These are phyloP conservation scores for Molanna angustata DNA, from an alignment of 2,888 invertebrate genomes.

Conservation along the genomic window DNA sequence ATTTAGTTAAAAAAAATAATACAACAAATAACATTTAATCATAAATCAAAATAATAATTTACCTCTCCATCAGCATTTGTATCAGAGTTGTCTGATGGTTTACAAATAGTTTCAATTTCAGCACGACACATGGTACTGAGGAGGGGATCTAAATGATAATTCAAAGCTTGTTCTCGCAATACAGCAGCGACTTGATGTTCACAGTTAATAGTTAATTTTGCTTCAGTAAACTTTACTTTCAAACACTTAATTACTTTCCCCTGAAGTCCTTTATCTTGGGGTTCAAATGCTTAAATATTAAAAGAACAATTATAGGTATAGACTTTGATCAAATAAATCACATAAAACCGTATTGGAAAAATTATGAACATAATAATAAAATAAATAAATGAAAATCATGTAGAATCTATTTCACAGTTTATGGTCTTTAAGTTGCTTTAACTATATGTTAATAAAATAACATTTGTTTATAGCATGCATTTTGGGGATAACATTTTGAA, in stretches of 20 bases:
- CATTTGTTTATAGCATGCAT: too few relatives aligned
- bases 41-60: too few relatives aligned
- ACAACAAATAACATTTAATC: too few relatives aligned
- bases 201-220: slow-evolving; percentile 71
- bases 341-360: neutral
- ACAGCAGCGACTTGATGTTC: slow-evolving; percentile 79
- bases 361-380: neutral
- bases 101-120: slow-evolving; percentile 66
- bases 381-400: neutral
- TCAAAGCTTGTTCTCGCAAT: slow-evolving; percentile 83
- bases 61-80: slow-evolving; percentile 53
- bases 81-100: slow-evolving; percentile 46
- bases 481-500: too few relatives aligned
- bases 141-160: slow-evolving; percentile 87
- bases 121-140: slow-evolving; percentile 77
- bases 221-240: slow-evolving; percentile 74
- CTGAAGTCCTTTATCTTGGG: slow-evolving; percentile 70
- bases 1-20: too few relatives aligned
- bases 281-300: slow-evolving; percentile 44
- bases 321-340: too few relatives aligned
- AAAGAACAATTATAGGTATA: neutral
- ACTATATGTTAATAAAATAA: too few relatives aligned
- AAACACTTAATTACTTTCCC: slow-evolving; percentile 82
- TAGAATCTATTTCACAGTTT: too few relatives aligned
- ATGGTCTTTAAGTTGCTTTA: too few relatives aligned